These are phyloP conservation scores for Meteorus colon DNA, from an alignment of 2,888 invertebrate species.

Conservation along the genomic window DNA sequence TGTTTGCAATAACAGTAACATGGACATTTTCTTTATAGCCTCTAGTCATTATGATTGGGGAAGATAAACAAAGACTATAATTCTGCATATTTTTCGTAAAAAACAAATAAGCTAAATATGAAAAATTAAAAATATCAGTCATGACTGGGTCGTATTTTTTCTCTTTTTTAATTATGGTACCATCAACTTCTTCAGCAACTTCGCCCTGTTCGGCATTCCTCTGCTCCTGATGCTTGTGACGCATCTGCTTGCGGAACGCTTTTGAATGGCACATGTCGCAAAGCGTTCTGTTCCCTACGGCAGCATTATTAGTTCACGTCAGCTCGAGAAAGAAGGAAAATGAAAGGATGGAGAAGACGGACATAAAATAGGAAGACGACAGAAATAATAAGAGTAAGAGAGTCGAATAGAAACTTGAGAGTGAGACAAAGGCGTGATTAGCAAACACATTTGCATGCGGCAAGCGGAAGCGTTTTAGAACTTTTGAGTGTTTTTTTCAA, in stretches of 20 bases:
- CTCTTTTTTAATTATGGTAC: slow-evolving; percentile 58
- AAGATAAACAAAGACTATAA: slow-evolving; percentile 3
- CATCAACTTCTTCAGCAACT: slow-evolving; percentile 74
- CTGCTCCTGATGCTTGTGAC: slow-evolving; percentile 79
- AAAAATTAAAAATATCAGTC: slow-evolving; percentile 23
- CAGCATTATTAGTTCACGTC: slow-evolving; percentile 64
- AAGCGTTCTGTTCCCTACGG: slow-evolving; percentile 91
- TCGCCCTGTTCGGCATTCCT: slow-evolving; percentile 62
- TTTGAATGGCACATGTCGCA: slow-evolving; percentile 89
- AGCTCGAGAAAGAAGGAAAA: slow-evolving; percentile 47
- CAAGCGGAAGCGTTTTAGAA: slow-evolving; percentile 49
- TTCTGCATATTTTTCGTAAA: not conserved
- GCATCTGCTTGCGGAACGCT: slow-evolving; percentile 80
- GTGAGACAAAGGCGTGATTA: slow-evolving; percentile 40
- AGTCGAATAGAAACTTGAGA: not conserved
- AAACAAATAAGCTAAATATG: slow-evolving; percentile 24
- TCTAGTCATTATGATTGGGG: not conserved
- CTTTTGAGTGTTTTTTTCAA: slow-evolving; percentile 21
- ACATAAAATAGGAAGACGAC: not conserved
- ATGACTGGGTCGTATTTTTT: slow-evolving; percentile 25
- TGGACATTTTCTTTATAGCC: not conserved
- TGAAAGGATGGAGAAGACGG: slow-evolving; percentile 22
- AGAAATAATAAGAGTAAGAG: not conserved
- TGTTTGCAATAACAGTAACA: not conserved
- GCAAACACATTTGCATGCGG: slow-evolving; percentile 46